Evolutionary conservation across 2,797 vertebrate genomes (phyloP), one percentile per base, ranked within the genome.

Genomic region (Botia almorhae): DNA sequence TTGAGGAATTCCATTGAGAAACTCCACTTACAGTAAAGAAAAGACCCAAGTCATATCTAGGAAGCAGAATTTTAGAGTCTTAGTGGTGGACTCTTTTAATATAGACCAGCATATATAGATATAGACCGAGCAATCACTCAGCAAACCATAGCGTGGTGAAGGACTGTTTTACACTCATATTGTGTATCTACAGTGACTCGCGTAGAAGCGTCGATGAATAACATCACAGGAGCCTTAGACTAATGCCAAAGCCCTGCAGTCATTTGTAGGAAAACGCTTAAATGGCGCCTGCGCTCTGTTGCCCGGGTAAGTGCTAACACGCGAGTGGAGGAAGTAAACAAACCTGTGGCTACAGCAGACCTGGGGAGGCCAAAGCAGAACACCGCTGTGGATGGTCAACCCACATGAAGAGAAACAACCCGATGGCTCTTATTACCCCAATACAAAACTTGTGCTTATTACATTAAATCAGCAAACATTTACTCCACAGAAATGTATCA

Each of bases 321-420:
- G 69, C 63, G 72, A 69, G 78, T 71, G 81, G 23, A 29, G 2
- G 69, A 84, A 73, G 74, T 80, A 69, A 80, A 74, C 81, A 76
- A 33, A 33, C 33, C 33, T 33, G 33, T 33, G 33, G 33, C 33
- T 33, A 33, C 33, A 33, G 33, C 33, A 33, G 71, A 36, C 29
- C 14, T 51, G 53, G 6, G 51, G 43, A 43, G 76, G 78, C n/a
- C 53, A 69, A 46, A 33, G 72, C 67, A 69, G 39, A 16, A 71
- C 50, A 51, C 73, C 64, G 55, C 26, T 74, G 70, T 17, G 36
- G 43, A 67, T 61, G 72, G 4, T 33, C 33, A 33, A 33, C 33
- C 33, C 33, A 33, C 12, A 0, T 23, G 1, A 17, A 55, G 19
- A 55, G 33, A 68, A 65, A 16, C 23, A 63, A 33, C 26, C 26